phyloP scores from a whole-genome alignment of 2,888 invertebrate species.

The Tigriopus californicus region DNA sequence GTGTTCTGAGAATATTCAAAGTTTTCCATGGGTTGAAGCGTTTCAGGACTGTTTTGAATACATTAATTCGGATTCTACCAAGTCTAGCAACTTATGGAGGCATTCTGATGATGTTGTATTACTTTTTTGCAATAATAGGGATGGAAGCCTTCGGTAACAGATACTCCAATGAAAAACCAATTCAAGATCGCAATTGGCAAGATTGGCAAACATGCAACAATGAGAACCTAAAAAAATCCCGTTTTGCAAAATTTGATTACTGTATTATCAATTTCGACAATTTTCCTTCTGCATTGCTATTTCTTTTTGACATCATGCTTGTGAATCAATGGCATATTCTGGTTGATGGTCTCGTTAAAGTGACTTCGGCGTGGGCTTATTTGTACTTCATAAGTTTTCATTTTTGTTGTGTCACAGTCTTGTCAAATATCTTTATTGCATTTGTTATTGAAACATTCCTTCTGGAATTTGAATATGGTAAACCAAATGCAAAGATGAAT shows the following conservation, averaged over 20 bases:
- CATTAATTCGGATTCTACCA: constrained; percentile 30
- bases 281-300: constrained; percentile 27
- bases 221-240: constrained; percentile 24
- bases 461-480: constrained; percentile 25
- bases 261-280: constrained; percentile 33
- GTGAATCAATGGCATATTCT: constrained; percentile 35
- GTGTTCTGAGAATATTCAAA: constrained; percentile 30
- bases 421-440: constrained; percentile 33
- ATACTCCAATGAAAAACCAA: not conserved
- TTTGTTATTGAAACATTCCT: constrained; percentile 33
- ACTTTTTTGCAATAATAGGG: constrained; percentile 31
- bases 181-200: constrained; percentile 17
- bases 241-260: constrained; percentile 27
- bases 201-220: constrained; percentile 24
- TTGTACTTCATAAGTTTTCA: constrained; percentile 31
- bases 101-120: constrained; percentile 30
- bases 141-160: constrained; percentile 3
- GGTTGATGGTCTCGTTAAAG: not conserved
- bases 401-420: constrained; percentile 28
- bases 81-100: constrained; percentile 31
- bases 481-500: constrained; percentile 25
- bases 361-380: constrained; percentile 23
- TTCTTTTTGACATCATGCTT: constrained; percentile 32
- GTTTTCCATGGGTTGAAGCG: constrained; percentile 29
- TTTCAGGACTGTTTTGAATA: constrained; percentile 30